Conservation (phyloP, 2,797 vertebrate species). For the Mormyrus proboscirostris region DNA sequence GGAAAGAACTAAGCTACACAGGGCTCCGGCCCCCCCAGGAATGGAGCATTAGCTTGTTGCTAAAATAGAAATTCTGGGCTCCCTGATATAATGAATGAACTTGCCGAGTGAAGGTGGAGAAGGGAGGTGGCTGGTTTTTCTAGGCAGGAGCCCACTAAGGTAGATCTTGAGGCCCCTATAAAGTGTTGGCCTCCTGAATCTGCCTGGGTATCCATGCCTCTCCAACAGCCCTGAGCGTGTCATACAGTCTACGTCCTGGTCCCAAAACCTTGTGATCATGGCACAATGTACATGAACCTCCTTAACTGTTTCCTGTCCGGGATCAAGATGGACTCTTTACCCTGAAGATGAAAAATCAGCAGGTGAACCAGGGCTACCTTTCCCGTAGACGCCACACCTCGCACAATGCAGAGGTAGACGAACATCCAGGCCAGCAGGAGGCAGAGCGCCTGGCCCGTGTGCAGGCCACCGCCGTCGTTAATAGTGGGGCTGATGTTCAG, state of each 20-base stretch:
- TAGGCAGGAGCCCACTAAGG: background rate
- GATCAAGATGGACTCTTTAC: background rate
- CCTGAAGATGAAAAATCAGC: background rate
- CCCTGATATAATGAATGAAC: background rate
- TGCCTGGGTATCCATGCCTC: background rate
- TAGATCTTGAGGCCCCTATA: background rate
- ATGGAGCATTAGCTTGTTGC: background rate
- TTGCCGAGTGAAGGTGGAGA: background rate
- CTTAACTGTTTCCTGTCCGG: background rate
- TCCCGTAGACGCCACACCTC: conserved; percentile 78
- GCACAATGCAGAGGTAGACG: conserved; percentile 78
- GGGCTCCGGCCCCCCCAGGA: background rate
- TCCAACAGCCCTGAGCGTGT: background rate
- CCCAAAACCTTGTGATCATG: background rate
- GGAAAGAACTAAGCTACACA: background rate
- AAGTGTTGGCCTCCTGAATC: background rate
- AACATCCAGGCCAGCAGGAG: conserved; percentile 77
- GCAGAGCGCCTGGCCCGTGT: conserved; percentile 74
- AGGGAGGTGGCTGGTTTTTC: background rate
- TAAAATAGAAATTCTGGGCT: background rate
- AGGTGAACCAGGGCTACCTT: conserved; percentile 60
- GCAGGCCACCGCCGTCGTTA: conserved; percentile 65
- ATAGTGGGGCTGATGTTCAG: conserved; percentile 80
- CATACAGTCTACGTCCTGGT: background rate
- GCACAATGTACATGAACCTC: background rate